Evolutionary conservation across 1,140 invertebrate species (phyloP).

Genomic region (Phortica variegata): DNA sequence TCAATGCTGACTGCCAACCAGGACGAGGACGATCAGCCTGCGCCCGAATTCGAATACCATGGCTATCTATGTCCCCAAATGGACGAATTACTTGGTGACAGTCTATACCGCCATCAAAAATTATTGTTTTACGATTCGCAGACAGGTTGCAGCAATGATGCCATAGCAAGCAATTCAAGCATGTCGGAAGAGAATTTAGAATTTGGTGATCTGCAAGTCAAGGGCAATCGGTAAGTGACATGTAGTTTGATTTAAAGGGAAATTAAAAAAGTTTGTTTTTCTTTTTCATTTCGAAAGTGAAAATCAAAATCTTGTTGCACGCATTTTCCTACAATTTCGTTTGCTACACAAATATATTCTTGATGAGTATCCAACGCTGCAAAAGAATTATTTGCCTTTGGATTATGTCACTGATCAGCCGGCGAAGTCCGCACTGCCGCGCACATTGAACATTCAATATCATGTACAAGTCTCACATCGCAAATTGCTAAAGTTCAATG

Average conservation of each 20-base stretch:
- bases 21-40: no score
- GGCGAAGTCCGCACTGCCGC: constrained; percentile 23
- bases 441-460: constrained; percentile 29
- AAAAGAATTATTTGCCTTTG: constrained; percentile 19
- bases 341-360: constrained; percentile 31
- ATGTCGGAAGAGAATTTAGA: not conserved
- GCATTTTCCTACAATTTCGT: constrained; percentile 31
- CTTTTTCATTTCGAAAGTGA: constrained; percentile 3
- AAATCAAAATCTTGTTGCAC: constrained; percentile 19
- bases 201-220: not conserved
- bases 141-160: constrained; percentile 8
- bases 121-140: constrained; percentile 6
- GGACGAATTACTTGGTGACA: not conserved
- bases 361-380: constrained; percentile 16
- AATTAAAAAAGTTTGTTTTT: not conserved
- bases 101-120: not conserved
- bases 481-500: constrained; percentile 32
- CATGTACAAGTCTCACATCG: constrained; percentile 35
- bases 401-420: constrained; percentile 22
- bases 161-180: constrained; percentile 18
- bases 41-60: constrained; percentile 26
- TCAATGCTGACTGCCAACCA: no score
- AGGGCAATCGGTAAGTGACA: constrained; percentile 22
- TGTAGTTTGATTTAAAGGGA: not conserved
- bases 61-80: constrained; percentile 18